Percentiles rank a stretch among this genome's conserved stretches.
Evolutionary conservation across 2,113 vertebrate genomes (phyloP).

Genomic region (Melanocharis versteri): DNA sequence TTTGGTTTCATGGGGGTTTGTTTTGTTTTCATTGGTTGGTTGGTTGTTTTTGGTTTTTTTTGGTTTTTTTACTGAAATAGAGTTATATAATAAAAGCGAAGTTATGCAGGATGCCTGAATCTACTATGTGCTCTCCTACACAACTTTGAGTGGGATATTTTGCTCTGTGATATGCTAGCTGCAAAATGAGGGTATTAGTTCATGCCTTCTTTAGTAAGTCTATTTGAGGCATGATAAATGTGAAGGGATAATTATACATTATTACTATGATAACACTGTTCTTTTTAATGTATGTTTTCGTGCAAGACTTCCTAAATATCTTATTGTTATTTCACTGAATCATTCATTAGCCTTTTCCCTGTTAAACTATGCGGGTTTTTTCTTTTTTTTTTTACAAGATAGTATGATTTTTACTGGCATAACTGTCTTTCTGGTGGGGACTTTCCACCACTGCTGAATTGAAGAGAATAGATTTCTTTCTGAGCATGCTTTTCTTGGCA

Average conservation of each 20-base stretch:
- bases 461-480: neutral
- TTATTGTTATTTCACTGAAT: neutral
- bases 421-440: neutral
- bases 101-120: neutral
- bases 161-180: neutral
- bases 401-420: neutral
- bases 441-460: neutral
- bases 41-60: neutral
- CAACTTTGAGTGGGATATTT: neutral
- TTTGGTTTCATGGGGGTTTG: too few relatives aligned
- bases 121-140: neutral
- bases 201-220: neutral
- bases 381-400: neutral
- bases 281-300: constrained; percentile 1
- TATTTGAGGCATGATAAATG: neutral
- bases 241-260: constrained; percentile 18
- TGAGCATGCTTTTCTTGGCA: neutral
- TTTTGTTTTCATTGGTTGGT: neutral
- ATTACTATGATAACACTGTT: neutral
- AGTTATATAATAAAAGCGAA: neutral
- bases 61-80: neutral
- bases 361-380: neutral
- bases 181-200: neutral
- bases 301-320: neutral
- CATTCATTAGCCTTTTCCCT: neutral